Percentiles rank a stretch among this genome's conserved stretches.
phyloP scores from a whole-genome alignment of 2,797 vertebrate species.

The Gambusia yucatana region DNA sequence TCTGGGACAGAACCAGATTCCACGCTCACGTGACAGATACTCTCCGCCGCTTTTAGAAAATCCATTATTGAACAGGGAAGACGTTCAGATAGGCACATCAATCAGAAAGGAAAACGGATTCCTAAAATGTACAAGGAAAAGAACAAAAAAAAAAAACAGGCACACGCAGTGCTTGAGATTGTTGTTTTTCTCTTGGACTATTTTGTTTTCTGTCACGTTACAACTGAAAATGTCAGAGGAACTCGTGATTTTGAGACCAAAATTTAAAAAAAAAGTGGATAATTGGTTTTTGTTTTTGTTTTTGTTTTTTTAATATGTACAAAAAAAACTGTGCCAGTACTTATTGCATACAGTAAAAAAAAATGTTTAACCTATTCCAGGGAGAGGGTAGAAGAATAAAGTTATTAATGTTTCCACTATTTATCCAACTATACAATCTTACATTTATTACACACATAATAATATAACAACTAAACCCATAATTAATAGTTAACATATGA shows the following conservation, averaged over 20 bases:
- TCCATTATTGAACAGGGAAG: background rate
- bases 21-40: background rate
- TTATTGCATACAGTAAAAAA: too few relatives aligned
- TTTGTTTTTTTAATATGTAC: too few relatives aligned
- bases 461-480: too few relatives aligned
- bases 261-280: background rate
- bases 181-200: background rate
- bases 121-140: background rate
- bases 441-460: too few relatives aligned
- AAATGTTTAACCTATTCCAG: too few relatives aligned
- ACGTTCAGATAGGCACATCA: background rate
- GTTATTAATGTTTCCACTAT: too few relatives aligned
- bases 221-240: background rate
- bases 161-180: background rate
- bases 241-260: background rate
- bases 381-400: too few relatives aligned
- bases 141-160: background rate
- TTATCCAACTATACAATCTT: too few relatives aligned
- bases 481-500: too few relatives aligned
- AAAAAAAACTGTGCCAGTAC: too few relatives aligned
- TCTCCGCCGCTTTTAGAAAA: background rate
- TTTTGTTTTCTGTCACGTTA: background rate
- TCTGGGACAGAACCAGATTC: constrained; percentile 1
- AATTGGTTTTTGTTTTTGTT: too few relatives aligned
- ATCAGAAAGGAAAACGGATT: accelerated